Evolutionary conservation across 1,140 invertebrate species (phyloP).

Genomic region (Microvelia longipes): DNA sequence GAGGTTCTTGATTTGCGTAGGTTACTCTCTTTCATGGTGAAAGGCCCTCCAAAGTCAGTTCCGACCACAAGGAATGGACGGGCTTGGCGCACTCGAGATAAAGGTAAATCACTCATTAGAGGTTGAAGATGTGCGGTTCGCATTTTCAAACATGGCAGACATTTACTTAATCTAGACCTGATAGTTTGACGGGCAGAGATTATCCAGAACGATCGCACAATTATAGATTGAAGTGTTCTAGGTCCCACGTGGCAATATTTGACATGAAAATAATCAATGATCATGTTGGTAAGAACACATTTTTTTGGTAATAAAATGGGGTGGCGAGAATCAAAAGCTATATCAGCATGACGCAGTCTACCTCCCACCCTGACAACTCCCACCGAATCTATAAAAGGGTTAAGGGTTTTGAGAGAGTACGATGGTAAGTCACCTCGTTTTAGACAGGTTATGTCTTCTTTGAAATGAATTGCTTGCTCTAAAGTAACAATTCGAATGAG

Average conservation of each 20-base stretch:
- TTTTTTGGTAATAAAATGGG: slow-evolving; percentile 25
- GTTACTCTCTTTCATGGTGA: slow-evolving; percentile 10
- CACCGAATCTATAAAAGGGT: slow-evolving; percentile 28
- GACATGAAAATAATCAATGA: slow-evolving; percentile 21
- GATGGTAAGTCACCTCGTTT: too few species aligned
- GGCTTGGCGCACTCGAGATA: not conserved
- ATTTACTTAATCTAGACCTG: not conserved
- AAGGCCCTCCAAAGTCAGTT: slow-evolving; percentile 13
- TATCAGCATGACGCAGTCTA: slow-evolving; percentile 24
- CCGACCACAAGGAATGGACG: not conserved
- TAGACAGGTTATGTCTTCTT: too few species aligned
- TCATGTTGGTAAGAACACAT: slow-evolving; percentile 19
- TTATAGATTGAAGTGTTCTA: not conserved
- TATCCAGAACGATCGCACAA: not conserved
- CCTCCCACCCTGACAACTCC: slow-evolving; percentile 30
- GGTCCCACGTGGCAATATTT: slow-evolving; percentile 21
- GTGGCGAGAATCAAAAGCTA: slow-evolving; percentile 20
- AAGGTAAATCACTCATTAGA: not conserved
- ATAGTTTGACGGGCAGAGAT: not conserved
- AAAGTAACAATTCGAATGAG: too few species aligned
- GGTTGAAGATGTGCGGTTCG: not conserved
- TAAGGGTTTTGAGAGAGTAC: too few species aligned
- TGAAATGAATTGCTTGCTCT: too few species aligned
- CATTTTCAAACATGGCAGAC: not conserved
- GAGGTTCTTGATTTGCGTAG: slow-evolving; percentile 19